phyloP scores from a whole-genome alignment of 2,888 invertebrate genomes.

The Aspidapion aeneum region DNA sequence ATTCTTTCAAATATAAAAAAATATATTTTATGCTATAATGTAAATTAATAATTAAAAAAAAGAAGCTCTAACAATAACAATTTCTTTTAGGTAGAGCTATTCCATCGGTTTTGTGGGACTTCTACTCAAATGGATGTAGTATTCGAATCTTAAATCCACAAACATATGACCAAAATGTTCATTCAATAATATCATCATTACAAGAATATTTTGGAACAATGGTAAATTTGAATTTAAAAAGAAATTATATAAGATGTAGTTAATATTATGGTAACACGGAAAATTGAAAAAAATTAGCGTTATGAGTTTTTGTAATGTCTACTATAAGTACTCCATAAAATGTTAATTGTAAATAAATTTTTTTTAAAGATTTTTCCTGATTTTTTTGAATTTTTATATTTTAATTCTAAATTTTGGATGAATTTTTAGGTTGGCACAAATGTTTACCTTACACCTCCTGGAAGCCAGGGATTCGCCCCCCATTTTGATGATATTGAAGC shows the following conservation, averaged over 20 bases:
- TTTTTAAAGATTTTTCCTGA: too few relatives aligned
- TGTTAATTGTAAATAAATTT: too few relatives aligned
- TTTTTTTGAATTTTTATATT: too few relatives aligned
- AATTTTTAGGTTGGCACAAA: constrained; percentile 72
- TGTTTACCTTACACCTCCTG: constrained; percentile 92
- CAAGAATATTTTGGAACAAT: constrained; percentile 94
- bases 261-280: too few relatives aligned
- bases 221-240: too few relatives aligned
- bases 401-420: too few relatives aligned
- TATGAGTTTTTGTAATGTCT: too few relatives aligned
- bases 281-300: too few relatives aligned
- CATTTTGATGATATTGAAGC: constrained; percentile 99
- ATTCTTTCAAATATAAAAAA: too few relatives aligned
- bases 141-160: constrained; percentile 88
- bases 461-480: constrained; percentile 97
- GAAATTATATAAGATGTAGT: too few relatives aligned
- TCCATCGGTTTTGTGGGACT: constrained; percentile 85
- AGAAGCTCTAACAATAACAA: too few relatives aligned
- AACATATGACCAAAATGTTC: constrained; percentile 68
- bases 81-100: constrained; percentile 59
- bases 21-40: not conserved
- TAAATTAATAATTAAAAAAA: not conserved
- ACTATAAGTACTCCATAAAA: too few relatives aligned
- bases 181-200: constrained; percentile 66
- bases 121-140: constrained; percentile 85